These are phyloP conservation scores for Leucania comma DNA, from an alignment of 2,888 invertebrate species.

Conservation along the genomic window DNA sequence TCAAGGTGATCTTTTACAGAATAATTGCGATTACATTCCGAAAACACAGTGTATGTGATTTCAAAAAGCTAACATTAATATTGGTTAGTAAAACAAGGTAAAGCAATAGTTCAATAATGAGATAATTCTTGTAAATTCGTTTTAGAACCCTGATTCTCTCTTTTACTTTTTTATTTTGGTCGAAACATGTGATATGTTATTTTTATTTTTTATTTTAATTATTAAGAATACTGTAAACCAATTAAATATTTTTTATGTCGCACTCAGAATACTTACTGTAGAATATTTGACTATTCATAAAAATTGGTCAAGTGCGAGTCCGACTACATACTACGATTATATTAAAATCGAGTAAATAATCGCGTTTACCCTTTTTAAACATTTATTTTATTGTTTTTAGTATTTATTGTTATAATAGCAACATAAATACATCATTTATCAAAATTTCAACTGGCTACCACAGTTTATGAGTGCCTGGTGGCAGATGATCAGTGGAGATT, in stretches of 20 bases:
- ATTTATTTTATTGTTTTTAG: too few relatives aligned
- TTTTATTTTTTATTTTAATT: not conserved
- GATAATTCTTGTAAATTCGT: constrained; percentile 44
- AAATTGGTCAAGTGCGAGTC: too few relatives aligned
- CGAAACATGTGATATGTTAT: constrained; percentile 48
- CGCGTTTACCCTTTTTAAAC: too few relatives aligned
- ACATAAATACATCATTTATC: too few relatives aligned
- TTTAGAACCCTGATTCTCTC: constrained; percentile 35
- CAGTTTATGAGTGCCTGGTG: too few relatives aligned
- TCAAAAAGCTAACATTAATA: not conserved
- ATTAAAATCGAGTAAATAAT: too few relatives aligned
- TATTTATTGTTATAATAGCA: too few relatives aligned
- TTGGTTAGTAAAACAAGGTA: not conserved
- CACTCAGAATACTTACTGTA: not conserved
- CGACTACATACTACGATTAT: too few relatives aligned
- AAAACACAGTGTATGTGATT: not conserved
- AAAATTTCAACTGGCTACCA: too few relatives aligned
- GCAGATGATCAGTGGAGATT: too few relatives aligned
- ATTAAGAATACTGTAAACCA: not conserved
- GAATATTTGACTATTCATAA: not conserved
- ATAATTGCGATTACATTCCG: not conserved
- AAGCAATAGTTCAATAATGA: not conserved
- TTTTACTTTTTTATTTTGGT: constrained; percentile 17
- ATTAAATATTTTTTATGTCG: not conserved
- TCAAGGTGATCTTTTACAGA: not conserved